Evolutionary conservation across 2,888 invertebrate genomes (phyloP), one percentile per base, ranked within the genome.

Genomic region (Protodeltote pygarga): DNA sequence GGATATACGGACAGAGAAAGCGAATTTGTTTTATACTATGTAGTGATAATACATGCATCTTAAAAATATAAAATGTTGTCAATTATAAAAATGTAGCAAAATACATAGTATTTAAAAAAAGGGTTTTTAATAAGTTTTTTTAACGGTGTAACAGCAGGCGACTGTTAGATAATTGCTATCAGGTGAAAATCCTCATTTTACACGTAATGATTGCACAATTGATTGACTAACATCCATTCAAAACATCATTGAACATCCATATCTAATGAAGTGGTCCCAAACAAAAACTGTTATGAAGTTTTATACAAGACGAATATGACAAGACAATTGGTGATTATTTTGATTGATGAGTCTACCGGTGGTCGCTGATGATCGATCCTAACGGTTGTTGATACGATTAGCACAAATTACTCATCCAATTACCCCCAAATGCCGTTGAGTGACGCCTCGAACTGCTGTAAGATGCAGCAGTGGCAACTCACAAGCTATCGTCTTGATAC

Each of bases 251-350:
- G 20, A 52, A 38, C 37, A 17, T 8, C 23, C 25, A 33, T 45
- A 17, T 38, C 21, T 15, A 41, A 35, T 41, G 31, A 48, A 31
- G 46, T 24, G 25, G 42, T 41, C 19, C 25, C 32, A 70, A 63
- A 60, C 51, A 70, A 63, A 54, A 53, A 57, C 49, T 57, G 50
- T 55, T 57, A 60, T 40, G 24, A 33, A 55, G 41, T 42, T 59
- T 46, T 58, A 66, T 59, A 64, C 49, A 54, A 64, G 46, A 57
- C n/a, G 40, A 41, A 58, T 47, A 50, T 71, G 77, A 77, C 77
- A 79, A 74, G 67, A 87, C 87, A 87, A 87, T 87, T 65, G 81
- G 71, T 79, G 77, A 85, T 87, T 84, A 86, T 73, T 75, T 71
- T 85, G 87, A 89, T 87, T 66, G 79, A 89, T 83, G 73, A 72